These are phyloP conservation scores for Gorsachius goisagi DNA, from an alignment of 2,113 vertebrate genomes.

Conservation along the genomic window DNA sequence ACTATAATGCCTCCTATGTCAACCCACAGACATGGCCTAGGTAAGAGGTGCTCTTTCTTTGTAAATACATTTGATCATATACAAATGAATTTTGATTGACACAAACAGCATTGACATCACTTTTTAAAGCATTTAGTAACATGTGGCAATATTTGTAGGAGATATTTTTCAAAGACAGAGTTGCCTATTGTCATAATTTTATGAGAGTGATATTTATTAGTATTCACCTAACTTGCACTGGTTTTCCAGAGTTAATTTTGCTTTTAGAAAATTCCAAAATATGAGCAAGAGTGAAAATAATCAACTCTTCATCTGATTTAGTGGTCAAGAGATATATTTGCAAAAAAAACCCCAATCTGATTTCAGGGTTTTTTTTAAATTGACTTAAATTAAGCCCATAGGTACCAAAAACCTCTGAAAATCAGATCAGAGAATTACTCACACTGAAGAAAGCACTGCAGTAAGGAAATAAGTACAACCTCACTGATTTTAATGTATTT, in stretches of 20 bases:
- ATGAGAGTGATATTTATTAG: not conserved
- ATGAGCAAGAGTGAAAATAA: not conserved
- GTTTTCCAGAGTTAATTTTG: not conserved
- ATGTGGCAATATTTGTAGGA: rapidly evolving
- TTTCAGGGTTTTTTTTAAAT: not conserved
- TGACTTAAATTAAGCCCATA: not conserved
- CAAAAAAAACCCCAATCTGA: not conserved
- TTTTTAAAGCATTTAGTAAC: not conserved
- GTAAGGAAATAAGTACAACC: not conserved
- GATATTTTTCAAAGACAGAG: not conserved
- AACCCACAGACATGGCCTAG: constrained; percentile 93
- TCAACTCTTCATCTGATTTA: not conserved
- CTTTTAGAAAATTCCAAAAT: not conserved
- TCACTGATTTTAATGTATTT: not conserved
- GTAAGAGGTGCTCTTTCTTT: constrained; percentile 66
- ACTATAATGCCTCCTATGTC: constrained; percentile 97
- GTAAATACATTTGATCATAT: not conserved
- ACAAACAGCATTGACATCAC: not conserved
- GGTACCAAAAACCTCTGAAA: not conserved
- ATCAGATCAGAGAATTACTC: not conserved
- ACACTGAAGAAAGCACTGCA: not conserved
- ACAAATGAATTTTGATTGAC: too few species aligned
- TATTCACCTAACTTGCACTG: not conserved
- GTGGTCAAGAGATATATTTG: not conserved
- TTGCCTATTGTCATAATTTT: not conserved